Evolutionary conservation across 1,140 invertebrate species (phyloP).

Genomic region (Sinella curviseta): DNA sequence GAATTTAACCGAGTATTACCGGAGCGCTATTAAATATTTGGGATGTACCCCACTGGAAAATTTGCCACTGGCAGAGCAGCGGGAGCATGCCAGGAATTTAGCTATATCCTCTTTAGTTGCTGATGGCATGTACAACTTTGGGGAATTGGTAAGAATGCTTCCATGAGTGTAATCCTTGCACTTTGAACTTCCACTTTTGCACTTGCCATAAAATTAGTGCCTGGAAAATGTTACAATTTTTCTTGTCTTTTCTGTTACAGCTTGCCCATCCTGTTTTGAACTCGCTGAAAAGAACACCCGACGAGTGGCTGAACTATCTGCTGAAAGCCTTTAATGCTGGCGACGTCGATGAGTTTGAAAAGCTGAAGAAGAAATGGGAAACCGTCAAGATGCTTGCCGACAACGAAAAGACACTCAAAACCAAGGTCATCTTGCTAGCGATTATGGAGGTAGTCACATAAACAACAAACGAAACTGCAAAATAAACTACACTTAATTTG

Average conservation of each 20-base stretch:
- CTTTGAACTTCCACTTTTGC: background rate
- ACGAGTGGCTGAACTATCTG: conserved; percentile 86
- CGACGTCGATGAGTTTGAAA: conserved; percentile 83
- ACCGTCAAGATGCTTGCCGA: conserved; percentile 82
- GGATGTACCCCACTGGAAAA: conserved; percentile 84
- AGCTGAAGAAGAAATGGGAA: conserved; percentile 76
- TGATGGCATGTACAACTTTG: conserved; percentile 95
- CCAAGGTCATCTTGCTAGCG: conserved; percentile 93
- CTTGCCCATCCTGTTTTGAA: conserved; percentile 91
- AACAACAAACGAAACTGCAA: conserved; percentile 20
- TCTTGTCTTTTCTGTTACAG: conserved; percentile 56
- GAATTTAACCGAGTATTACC: conserved; percentile 89
- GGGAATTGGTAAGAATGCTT: conserved; percentile 73
- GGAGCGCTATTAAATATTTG: conserved; percentile 89
- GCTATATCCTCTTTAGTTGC: conserved; percentile 91
- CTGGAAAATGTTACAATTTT: background rate
- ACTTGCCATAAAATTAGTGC: background rate
- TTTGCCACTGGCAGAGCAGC: conserved; percentile 66
- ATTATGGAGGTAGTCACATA: conserved; percentile 80
- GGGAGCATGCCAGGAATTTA: conserved; percentile 84
- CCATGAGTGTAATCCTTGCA: no score
- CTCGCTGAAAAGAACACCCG: conserved; percentile 75
- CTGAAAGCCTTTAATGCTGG: conserved; percentile 91
- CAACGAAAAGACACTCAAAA: conserved; percentile 77
- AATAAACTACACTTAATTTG: conserved; percentile 28